Evolutionary conservation across 2,113 vertebrate genomes (phyloP), one percentile per base, ranked within the genome.

Genomic region (Nymphicus hollandicus): DNA sequence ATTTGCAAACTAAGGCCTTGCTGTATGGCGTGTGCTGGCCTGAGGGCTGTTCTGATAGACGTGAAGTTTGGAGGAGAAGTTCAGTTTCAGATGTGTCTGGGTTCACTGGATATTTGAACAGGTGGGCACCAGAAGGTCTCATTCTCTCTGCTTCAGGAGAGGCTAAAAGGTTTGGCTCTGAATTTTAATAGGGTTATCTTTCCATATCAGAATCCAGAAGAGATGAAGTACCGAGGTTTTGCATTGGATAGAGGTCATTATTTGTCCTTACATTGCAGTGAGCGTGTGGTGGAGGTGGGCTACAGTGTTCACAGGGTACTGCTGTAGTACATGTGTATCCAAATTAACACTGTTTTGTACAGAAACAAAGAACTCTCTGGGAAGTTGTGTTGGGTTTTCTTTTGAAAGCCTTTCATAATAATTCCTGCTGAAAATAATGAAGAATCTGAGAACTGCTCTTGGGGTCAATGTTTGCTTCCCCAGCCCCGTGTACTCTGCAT

Each of bases 61-160:
- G 41, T 17, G 14, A 83, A 44, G 22, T 22, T 47, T 60, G 63
- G 35, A 49, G 52, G 2, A 15, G 55, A 35, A 84, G 81, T 60
- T 96, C 63, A 90, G 44, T 33, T 82, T 65, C 37, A 41, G 77
- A 29, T 88, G 69, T 10, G 84, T 70, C 37, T 56, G 56, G 65
- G 60, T 61, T 97, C 78, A 49, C 50, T 23, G 76, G 78, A 69
- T 60, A 86, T 96, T 94, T 80, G 90, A 93, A 89, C 82, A 85
- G 74, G 56, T 33, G 68, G 72, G 84, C 47, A 88, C 72, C 87
- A 70, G 88, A 84, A 77, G 96, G 94, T 95, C 86, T 56, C 19
- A 89, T 87, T 86, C 63, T 86, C 58, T 84, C 88, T 91, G 76
- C 43, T 94, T 96, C 43, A 68, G 64, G 66, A 96, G 78, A 73